Evolutionary conservation across 1,140 invertebrate genomes (phyloP).

Genomic region (Drosophila sproati): DNA sequence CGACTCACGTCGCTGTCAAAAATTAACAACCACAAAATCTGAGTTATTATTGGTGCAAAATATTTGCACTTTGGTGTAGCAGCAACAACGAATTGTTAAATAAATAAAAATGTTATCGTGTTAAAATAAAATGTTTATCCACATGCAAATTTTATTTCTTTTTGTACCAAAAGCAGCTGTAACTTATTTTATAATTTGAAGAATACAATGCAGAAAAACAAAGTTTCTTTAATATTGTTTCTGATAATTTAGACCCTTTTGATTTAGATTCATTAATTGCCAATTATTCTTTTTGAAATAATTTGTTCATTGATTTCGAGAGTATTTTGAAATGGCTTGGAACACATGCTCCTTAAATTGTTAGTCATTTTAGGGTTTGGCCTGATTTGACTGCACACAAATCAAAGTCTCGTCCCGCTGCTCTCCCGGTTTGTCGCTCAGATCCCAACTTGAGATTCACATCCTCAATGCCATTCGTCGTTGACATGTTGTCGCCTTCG

Average conservation of each 20-base stretch:
- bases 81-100: slow-evolving; percentile 33
- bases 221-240: no score
- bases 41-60: slow-evolving; percentile 70
- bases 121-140: slow-evolving; percentile 11
- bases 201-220: no score
- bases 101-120: slow-evolving; percentile 29
- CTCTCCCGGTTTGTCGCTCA: background rate
- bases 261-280: no score
- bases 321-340: background rate
- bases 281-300: no score
- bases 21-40: slow-evolving; percentile 76
- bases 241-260: no score
- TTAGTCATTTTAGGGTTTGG: background rate
- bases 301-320: no score
- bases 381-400: slow-evolving; percentile 25
- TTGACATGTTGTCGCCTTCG: slow-evolving; percentile 54
- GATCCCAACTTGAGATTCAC: slow-evolving; percentile 25
- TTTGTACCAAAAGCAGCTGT: no score
- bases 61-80: slow-evolving; percentile 48
- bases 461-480: slow-evolving; percentile 64
- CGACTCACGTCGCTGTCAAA: slow-evolving; percentile 62
- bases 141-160: background rate
- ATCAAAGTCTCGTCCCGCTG: slow-evolving; percentile 27
- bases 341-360: background rate
- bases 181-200: no score